Evolutionary conservation across 2,113 vertebrate species (phyloP).

Genomic region (Chunga burmeisteri): DNA sequence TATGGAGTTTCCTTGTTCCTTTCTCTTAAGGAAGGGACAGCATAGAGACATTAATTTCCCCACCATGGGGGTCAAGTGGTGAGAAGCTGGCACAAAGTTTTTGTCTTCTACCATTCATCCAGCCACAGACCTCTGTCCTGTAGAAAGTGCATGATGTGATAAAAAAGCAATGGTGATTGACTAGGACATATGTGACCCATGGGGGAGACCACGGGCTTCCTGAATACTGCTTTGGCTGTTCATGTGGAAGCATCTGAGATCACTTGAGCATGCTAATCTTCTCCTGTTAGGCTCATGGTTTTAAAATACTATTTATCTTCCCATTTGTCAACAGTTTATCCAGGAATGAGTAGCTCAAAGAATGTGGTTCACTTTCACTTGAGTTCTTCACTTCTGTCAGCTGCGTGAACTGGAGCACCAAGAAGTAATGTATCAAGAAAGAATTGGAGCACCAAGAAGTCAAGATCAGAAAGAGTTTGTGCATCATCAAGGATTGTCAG

Average conservation of each 20-base stretch:
- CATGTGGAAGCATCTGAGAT: not conserved
- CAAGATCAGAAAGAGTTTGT: not conserved
- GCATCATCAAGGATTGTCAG: not conserved
- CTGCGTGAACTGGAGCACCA: not conserved
- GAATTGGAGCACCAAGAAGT: not conserved
- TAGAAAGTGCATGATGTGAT: not conserved
- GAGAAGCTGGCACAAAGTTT: not conserved
- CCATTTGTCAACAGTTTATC: not conserved
- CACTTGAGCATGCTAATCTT: not conserved
- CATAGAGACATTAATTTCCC: not conserved
- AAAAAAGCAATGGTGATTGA: not conserved
- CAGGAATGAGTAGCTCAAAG: not conserved
- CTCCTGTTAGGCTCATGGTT: not conserved
- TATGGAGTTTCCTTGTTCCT: not conserved
- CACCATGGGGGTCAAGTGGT: fast-evolving
- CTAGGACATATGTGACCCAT: not conserved
- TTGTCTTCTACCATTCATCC: not conserved
- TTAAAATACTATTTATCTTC: not conserved
- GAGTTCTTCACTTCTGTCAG: not conserved
- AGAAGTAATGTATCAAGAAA: not conserved
- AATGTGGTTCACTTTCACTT: not conserved
- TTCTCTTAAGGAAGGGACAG: not conserved
- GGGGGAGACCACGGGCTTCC: not conserved
- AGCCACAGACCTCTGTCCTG: not conserved
- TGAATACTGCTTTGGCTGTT: not conserved